Evolutionary conservation across 35 echinoderm and acorn worm species (phyloP).

Genomic region (Apostichopus californicus): DNA sequence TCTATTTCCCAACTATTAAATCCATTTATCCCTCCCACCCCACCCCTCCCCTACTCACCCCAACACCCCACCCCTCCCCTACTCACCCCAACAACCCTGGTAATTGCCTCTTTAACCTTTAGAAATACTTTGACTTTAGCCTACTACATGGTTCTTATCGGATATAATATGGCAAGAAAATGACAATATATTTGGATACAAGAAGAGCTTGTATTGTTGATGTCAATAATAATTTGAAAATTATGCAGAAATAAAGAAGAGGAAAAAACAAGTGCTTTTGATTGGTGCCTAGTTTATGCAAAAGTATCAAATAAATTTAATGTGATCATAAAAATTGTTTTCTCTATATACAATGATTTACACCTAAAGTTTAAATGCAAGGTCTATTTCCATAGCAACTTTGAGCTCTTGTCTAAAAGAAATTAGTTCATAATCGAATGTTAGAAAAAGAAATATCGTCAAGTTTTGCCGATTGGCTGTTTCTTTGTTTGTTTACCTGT

Average conservation of each 20-base stretch:
- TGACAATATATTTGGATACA: background rate
- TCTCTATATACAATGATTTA: slow-evolving; percentile 13
- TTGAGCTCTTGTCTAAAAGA: background rate
- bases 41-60: no score
- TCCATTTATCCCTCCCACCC: no score
- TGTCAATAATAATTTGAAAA: background rate
- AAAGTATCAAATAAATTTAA: background rate
- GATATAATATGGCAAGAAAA: slow-evolving; percentile 11
- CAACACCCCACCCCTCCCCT: no score
- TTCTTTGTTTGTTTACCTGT: no score
- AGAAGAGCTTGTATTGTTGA: background rate
- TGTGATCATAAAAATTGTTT: slow-evolving; percentile 3
- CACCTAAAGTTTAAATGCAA: background rate
- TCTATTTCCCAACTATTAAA: no score
- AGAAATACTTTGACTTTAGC: no score
- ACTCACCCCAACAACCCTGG: no score
- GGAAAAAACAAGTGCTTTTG: background rate
- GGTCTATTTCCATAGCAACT: slow-evolving; percentile 4
- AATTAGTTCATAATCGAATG: background rate
- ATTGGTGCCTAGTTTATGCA: background rate
- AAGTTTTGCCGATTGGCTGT: no score
- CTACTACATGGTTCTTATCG: no score
- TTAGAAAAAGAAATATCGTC: no score
- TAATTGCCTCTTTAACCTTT: no score
- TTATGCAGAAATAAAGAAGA: background rate